Base-by-base conservation (phyloP, 2,888 invertebrate genomes). In the Drosophila pullipes region DNA sequence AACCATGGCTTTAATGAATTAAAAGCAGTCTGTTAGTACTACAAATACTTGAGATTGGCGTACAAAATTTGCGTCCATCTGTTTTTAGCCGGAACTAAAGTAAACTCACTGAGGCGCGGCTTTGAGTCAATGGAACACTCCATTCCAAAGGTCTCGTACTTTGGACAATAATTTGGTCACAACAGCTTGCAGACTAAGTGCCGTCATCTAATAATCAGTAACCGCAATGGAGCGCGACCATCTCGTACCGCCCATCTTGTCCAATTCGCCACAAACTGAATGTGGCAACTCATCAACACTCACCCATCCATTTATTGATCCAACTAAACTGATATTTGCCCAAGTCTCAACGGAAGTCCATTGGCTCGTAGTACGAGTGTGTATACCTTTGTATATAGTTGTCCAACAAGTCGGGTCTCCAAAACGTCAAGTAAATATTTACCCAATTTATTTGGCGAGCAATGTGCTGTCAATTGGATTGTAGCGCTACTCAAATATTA, bases 201-300 rank as follows among this genome's bases (percentile, higher is more conserved):
- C 52, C 57, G 44, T 10, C 71, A 37, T 28, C 44, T 57, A 68
- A 37, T 65, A 66, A 58, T 57, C 25, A 66, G 37, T 69, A 69
- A 54, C 18, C 58, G 80, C 78, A 78, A 70, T 80, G 78, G 58
- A 70, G 80, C 78, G 58, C 70, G 69, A 78, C 77, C 49, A 37
- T 33, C 50, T 31, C 28, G 44, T 28, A 55, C 30, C 67, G 67
- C 70, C 70, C 41, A 35, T 22, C 22, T n/a, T 18, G 28, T 37
- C 9, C 39, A 30, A 18, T 39, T n/a, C 37, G 7, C 35, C 18
- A 7, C 28, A 47, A 11, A 9, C 47, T 13, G 54, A 65, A 33
- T 67, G 31, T 64, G 80, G 67, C 50, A 61, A 68, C 35, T 78
- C 78, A 78, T 80, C n/a, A 35, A 37, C 62, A 66, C 52, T 61